phyloP scores from a whole-genome alignment of 2,888 invertebrate genomes.

The Trichopria drosophilae region DNA sequence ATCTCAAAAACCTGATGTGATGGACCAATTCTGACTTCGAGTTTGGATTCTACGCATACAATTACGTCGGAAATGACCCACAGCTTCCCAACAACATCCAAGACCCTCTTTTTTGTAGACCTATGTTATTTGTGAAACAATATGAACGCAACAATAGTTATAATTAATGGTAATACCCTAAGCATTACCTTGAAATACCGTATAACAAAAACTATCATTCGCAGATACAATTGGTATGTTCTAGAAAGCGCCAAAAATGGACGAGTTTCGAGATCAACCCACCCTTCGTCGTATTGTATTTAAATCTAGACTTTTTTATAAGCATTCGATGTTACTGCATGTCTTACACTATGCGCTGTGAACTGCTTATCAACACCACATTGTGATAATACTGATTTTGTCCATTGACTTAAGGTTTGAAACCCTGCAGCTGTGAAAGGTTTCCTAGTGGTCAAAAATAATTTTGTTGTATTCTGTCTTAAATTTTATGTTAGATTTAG shows the following conservation, averaged over 20 bases:
- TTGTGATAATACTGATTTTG: conserved; percentile 5
- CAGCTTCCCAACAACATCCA: too few relatives aligned
- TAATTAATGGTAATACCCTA: too few relatives aligned
- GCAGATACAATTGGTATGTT: not conserved
- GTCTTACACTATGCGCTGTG: conserved; percentile 7
- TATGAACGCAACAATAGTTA: too few relatives aligned
- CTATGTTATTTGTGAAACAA: too few relatives aligned
- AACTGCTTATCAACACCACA: conserved; percentile 22
- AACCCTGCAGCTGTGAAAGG: conserved; percentile 11
- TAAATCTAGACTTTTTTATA: not conserved
- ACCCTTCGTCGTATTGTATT: not conserved
- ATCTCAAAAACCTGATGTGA: too few relatives aligned
- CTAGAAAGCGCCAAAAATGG: not conserved
- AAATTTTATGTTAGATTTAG: conserved; percentile 7
- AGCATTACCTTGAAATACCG: too few relatives aligned
- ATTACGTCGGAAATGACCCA: too few relatives aligned
- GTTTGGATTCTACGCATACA: too few relatives aligned
- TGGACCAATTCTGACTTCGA: too few relatives aligned
- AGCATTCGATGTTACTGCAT: not conserved
- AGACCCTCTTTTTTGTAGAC: too few relatives aligned
- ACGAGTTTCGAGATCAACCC: not conserved
- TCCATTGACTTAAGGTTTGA: conserved; percentile 22
- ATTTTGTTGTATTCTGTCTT: conserved; percentile 4
- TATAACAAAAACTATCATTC: not conserved
- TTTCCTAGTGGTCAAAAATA: conserved; percentile 16